phyloP scores from a whole-genome alignment of 2,888 invertebrate species.

The Andrena bicolor region DNA sequence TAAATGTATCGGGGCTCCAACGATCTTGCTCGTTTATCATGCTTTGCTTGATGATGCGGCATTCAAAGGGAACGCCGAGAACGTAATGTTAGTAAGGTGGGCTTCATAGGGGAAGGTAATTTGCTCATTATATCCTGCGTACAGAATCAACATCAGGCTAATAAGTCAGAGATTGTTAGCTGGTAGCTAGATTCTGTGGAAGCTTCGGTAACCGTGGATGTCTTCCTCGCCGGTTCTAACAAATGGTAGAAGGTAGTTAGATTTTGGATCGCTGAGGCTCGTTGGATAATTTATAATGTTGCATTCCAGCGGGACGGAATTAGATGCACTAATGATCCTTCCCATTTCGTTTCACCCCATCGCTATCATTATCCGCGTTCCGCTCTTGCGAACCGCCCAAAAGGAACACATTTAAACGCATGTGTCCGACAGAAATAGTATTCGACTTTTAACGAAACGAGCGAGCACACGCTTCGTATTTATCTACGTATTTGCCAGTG shows the following conservation, averaged over 20 bases:
- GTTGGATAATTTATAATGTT: slow-evolving; percentile 52
- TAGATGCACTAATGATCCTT: slow-evolving; percentile 61
- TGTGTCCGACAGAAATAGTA: slow-evolving; percentile 64
- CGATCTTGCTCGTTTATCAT: no score
- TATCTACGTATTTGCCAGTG: slow-evolving; percentile 23
- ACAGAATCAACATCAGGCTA: no score
- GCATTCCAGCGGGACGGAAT: slow-evolving; percentile 52
- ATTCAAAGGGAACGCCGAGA: no score
- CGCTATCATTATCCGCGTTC: slow-evolving; percentile 69
- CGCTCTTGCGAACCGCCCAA: slow-evolving; percentile 41
- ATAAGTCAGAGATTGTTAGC: no score
- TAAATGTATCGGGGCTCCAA: neutral
- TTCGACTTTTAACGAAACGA: slow-evolving; percentile 48
- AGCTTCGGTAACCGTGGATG: neutral
- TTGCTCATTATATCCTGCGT: no score
- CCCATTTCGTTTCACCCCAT: slow-evolving; percentile 52
- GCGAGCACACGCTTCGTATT: slow-evolving; percentile 42
- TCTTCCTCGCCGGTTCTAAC: neutral
- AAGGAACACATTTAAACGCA: slow-evolving; percentile 44
- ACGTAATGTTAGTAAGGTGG: no score
- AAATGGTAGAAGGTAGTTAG: neutral
- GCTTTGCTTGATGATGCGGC: no score
- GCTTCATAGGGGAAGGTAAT: no score
- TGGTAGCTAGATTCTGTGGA: no score
- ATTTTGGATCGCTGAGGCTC: slow-evolving; percentile 17